Percentiles rank a stretch among this genome's conserved stretches.
phyloP scores from a whole-genome alignment of 2,888 invertebrate species.

The Oscheius sp. region DNA sequence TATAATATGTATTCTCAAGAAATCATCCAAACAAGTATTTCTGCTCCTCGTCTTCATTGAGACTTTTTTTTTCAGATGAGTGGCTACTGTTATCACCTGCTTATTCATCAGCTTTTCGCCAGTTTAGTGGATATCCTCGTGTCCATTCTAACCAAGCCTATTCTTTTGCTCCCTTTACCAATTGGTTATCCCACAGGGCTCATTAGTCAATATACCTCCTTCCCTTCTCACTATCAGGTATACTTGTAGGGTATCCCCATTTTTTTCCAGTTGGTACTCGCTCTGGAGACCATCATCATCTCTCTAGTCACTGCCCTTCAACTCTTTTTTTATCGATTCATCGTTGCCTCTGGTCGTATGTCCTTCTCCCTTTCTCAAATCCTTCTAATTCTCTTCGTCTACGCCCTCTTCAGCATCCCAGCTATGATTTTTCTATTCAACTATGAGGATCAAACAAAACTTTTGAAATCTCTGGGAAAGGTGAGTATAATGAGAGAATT shows the following conservation, averaged over 20 bases:
- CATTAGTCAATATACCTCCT: not conserved
- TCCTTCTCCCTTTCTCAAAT: not conserved
- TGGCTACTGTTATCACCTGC: slow-evolving; percentile 4
- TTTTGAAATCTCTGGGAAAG: not conserved
- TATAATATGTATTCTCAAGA: not conserved
- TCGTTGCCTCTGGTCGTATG: not conserved
- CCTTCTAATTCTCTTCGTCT: not conserved
- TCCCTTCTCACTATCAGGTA: not conserved
- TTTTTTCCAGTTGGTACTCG: not conserved
- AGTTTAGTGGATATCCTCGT: slow-evolving; percentile 6
- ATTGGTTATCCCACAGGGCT: slow-evolving; percentile 11
- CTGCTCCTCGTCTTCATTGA: not conserved
- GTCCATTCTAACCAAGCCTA: slow-evolving; percentile 14
- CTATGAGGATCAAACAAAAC: slow-evolving; percentile 5
- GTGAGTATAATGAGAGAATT: not conserved
- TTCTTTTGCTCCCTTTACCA: slow-evolving; percentile 3
- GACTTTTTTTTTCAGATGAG: not conserved
- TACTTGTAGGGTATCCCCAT: not conserved
- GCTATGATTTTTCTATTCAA: not conserved
- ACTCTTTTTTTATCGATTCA: slow-evolving; percentile 10
- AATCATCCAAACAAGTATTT: slow-evolving; percentile 1
- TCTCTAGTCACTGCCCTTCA: slow-evolving; percentile 2
- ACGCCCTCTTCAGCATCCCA: not conserved
- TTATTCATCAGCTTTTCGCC: not conserved
- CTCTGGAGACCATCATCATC: not conserved